Evolutionary conservation across 2,797 vertebrate genomes (phyloP).

Genomic region (Enteromius argenteus): DNA sequence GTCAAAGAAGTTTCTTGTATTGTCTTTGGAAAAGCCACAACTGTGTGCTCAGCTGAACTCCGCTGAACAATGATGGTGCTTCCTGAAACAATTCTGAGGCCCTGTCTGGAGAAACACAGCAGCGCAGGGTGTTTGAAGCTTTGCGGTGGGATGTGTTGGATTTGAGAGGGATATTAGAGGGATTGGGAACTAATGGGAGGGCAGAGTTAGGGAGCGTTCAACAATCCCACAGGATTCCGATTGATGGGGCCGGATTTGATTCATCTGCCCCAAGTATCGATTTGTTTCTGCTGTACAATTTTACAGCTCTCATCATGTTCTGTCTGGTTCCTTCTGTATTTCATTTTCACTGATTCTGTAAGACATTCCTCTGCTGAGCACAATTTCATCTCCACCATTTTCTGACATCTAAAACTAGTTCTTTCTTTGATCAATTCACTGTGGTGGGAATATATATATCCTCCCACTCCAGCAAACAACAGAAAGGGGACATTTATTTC

Average conservation of each 20-base stretch:
- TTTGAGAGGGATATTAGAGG: slow-evolving; percentile 75
- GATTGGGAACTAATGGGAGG: slow-evolving; percentile 79
- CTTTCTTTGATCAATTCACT: slow-evolving; percentile 68
- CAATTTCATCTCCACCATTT: slow-evolving; percentile 70
- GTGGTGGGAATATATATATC: slow-evolving; percentile 62
- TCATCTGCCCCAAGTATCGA: slow-evolving; percentile 80
- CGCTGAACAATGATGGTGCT: slow-evolving; percentile 1
- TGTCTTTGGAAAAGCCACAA: slow-evolving; percentile 33
- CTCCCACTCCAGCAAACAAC: slow-evolving; percentile 27
- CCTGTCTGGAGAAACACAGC: slow-evolving; percentile 35
- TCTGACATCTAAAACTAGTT: slow-evolving; percentile 66
- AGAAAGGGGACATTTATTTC: slow-evolving; percentile 42
- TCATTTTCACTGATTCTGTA: slow-evolving; percentile 72
- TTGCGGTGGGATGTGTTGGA: slow-evolving; percentile 63
- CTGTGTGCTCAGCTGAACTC: slow-evolving; percentile 11
- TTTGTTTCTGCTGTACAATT: slow-evolving; percentile 77
- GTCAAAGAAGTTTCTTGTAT: background rate
- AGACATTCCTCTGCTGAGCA: slow-evolving; percentile 68
- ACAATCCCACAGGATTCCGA: slow-evolving; percentile 72
- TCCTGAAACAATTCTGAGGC: slow-evolving; percentile 23
- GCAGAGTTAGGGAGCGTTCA: slow-evolving; percentile 68
- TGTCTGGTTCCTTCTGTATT: slow-evolving; percentile 63
- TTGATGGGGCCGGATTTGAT: slow-evolving; percentile 79
- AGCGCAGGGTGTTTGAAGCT: slow-evolving; percentile 56
- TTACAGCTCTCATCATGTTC: slow-evolving; percentile 64